phyloP scores from a whole-genome alignment of 2,888 invertebrate genomes.

The Pristionchus mayeri region DNA sequence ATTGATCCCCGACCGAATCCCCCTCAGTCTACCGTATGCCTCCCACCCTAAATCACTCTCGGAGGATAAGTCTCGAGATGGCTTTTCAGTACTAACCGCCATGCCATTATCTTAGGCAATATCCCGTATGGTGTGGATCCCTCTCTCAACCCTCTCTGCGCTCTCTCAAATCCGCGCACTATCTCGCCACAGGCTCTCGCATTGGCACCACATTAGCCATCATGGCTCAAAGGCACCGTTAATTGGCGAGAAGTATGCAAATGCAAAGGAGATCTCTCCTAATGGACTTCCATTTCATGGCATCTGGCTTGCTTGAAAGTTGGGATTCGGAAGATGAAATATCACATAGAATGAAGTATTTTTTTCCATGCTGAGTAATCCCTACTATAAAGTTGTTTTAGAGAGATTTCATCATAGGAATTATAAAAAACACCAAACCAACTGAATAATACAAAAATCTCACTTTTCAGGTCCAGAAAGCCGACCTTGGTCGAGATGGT shows the following conservation, averaged over 20 bases:
- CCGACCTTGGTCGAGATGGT: slow-evolving; percentile 69
- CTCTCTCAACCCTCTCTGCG: not conserved
- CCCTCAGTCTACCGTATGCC: not conserved
- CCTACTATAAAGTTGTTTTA: too few species aligned
- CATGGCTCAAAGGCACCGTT: slow-evolving; percentile 31
- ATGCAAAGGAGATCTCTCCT: slow-evolving; percentile 1
- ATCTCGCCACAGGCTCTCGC: slow-evolving; percentile 19
- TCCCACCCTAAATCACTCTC: not conserved
- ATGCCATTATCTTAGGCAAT: slow-evolving; percentile 26
- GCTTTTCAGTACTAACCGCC: slow-evolving; percentile 13
- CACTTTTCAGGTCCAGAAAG: slow-evolving; percentile 71
- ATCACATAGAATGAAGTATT: too few species aligned
- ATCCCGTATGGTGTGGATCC: not conserved
- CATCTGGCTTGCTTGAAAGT: too few species aligned
- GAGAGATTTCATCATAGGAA: too few species aligned
- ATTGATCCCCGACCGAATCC: too few species aligned
- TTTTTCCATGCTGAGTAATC: too few species aligned
- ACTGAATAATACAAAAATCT: too few species aligned
- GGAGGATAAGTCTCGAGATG: not conserved
- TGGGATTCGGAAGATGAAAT: too few species aligned
- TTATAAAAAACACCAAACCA: too few species aligned
- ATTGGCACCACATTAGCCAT: not conserved
- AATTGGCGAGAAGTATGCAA: slow-evolving; percentile 39
- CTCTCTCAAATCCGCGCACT: not conserved
- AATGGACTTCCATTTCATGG: slow-evolving; percentile 27